Evolutionary conservation across 2,888 invertebrate species (phyloP).

Genomic region (Argynnis bischoffii): DNA sequence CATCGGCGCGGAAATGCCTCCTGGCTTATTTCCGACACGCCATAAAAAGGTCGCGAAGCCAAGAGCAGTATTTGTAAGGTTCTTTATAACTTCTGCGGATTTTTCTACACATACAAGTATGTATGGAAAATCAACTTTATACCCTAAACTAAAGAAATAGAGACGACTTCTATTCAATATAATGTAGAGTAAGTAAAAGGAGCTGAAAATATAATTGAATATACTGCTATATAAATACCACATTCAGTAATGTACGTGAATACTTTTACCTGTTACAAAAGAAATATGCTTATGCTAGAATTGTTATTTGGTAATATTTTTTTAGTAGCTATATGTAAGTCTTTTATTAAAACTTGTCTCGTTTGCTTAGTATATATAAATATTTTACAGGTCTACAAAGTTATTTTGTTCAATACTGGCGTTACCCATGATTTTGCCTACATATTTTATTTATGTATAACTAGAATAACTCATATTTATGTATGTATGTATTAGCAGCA

Average conservation of each 20-base stretch:
- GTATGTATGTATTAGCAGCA: no score
- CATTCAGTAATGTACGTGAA: not conserved
- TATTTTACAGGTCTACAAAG: no score
- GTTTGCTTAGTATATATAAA: not conserved
- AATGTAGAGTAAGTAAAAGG: slow-evolving; percentile 2
- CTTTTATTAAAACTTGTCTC: not conserved
- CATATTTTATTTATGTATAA: no score
- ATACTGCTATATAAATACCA: slow-evolving; percentile 1
- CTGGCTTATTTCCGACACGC: slow-evolving; percentile 65
- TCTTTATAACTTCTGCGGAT: slow-evolving; percentile 48
- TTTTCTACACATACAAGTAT: slow-evolving; percentile 16
- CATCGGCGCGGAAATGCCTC: slow-evolving; percentile 53
- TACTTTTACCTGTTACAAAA: not conserved
- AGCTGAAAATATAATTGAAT: slow-evolving; percentile 11
- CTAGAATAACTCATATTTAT: no score
- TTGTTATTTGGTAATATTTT: not conserved
- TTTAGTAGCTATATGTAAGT: not conserved
- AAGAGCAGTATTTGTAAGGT: slow-evolving; percentile 53
- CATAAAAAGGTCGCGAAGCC: slow-evolving; percentile 59
- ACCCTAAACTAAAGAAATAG: slow-evolving; percentile 13
- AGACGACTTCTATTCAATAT: not conserved
- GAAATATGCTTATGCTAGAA: not conserved
- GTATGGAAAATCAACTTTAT: slow-evolving; percentile 7
- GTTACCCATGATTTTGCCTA: no score
- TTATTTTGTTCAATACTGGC: no score